A percentile compares a stretch with the other conserved stretches of the same genome.
These are phyloP conservation scores for Chrysoperla carnea DNA, from an alignment of 1,140 invertebrate genomes.

Conservation along the genomic window DNA sequence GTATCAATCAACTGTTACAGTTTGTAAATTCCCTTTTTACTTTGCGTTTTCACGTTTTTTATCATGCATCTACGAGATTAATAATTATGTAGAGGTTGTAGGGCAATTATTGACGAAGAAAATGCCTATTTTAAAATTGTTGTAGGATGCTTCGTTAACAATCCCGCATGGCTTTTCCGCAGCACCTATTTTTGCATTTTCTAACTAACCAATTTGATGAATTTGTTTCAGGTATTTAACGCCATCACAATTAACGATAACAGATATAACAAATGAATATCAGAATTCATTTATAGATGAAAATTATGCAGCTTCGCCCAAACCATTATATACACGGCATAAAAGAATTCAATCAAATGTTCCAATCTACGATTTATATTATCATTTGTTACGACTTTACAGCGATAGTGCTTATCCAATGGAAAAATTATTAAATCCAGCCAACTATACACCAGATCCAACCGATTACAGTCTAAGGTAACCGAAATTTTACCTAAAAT, in stretches of 20 bases:
- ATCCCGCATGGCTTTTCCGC: no score
- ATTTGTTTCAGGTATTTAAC: conserved; percentile 2
- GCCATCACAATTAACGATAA: conserved; percentile 23
- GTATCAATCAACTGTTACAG: no score
- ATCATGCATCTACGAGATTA: no score
- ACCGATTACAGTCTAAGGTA: conserved; percentile 67
- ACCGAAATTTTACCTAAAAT: no score
- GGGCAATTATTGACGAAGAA: no score
- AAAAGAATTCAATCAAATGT: conserved; percentile 9
- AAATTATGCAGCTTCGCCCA: conserved; percentile 30
- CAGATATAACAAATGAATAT: conserved; percentile 47
- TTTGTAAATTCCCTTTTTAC: no score
- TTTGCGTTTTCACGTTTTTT: no score
- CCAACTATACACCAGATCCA: conserved; percentile 56
- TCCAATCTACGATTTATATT: conserved; percentile 51
- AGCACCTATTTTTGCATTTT: no score
- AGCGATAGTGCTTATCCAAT: conserved; percentile 33
- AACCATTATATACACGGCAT: conserved; percentile 29
- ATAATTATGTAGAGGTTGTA: no score
- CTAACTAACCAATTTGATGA: no score
- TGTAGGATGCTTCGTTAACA: no score
- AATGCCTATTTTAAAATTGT: no score
- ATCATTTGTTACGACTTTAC: conserved; percentile 66
- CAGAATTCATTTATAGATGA: conserved; percentile 39
- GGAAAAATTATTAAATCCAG: conserved; percentile 53